Evolutionary conservation across 2,797 vertebrate genomes (phyloP).

Genomic region (Uromys caudimaculatus): DNA sequence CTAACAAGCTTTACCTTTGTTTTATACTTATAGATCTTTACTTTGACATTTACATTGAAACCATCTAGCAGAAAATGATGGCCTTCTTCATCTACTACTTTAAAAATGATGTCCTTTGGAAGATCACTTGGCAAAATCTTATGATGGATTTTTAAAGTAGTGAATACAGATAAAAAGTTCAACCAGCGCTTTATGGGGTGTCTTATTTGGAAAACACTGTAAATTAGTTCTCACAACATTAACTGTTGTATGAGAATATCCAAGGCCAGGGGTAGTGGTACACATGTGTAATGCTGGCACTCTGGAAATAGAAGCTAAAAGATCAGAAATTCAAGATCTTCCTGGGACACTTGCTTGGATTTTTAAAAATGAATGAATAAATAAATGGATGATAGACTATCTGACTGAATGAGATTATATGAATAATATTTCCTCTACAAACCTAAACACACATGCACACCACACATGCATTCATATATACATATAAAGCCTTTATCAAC

Average conservation of each 20-base stretch:
- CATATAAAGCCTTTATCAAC: not conserved
- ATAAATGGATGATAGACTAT: not conserved
- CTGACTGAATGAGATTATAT: not conserved
- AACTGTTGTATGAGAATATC: not conserved
- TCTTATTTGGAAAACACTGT: not conserved
- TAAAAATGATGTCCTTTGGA: constrained; percentile 11
- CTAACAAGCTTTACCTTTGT: not conserved
- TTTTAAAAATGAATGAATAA: not conserved
- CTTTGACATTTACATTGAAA: not conserved
- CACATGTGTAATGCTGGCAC: not conserved
- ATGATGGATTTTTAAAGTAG: not conserved
- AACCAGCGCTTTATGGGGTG: not conserved
- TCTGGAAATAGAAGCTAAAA: not conserved
- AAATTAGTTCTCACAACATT: constrained; percentile 34
- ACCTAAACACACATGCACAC: not conserved
- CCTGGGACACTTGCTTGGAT: not conserved
- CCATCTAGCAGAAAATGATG: not conserved
- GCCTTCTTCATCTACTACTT: not conserved
- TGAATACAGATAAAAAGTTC: not conserved
- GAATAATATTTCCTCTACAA: not conserved
- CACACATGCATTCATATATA: not conserved
- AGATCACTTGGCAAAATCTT: not conserved
- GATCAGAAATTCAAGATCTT: not conserved
- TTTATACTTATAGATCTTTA: constrained; percentile 8
- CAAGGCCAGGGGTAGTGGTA: not conserved